phyloP scores from a whole-genome alignment of 2,888 invertebrate species.

The Chymomyza fuscimana region DNA sequence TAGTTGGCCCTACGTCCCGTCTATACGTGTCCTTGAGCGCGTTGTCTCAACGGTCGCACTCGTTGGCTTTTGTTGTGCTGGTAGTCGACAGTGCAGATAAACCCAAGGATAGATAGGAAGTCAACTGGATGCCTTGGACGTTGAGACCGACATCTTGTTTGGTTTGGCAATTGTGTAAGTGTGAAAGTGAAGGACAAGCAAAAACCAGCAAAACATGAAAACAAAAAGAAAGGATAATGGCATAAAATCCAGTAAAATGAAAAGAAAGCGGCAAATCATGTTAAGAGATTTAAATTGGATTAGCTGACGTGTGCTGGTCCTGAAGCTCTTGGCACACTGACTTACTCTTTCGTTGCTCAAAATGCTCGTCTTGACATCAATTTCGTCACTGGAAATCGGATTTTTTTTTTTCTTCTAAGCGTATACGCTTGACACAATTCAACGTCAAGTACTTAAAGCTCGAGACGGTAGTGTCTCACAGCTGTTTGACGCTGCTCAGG shows the following conservation, averaged over 20 bases:
- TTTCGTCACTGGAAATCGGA: constrained; percentile 54
- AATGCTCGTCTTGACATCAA: constrained; percentile 66
- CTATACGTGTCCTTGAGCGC: constrained; percentile 52
- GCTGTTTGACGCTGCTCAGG: constrained; percentile 55
- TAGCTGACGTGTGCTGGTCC: constrained; percentile 57
- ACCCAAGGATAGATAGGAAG: constrained; percentile 61
- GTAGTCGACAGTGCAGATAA: constrained; percentile 47
- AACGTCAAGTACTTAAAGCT: constrained; percentile 51
- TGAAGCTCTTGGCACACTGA: constrained; percentile 18
- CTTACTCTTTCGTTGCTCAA: constrained; percentile 12
- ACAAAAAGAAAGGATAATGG: constrained; percentile 64
- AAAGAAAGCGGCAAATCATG: constrained; percentile 76
- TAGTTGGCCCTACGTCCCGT: constrained; percentile 45
- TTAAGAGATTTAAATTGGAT: constrained; percentile 77
- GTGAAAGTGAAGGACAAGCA: constrained; percentile 5
- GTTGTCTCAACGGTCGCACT: constrained; percentile 15
- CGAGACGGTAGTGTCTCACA: constrained; percentile 38
- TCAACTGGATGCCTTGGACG: constrained; percentile 54
- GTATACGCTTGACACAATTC: constrained; percentile 70
- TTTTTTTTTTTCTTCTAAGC: constrained; percentile 35
- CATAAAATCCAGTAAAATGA: constrained; percentile 72
- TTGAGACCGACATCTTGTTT: constrained; percentile 34
- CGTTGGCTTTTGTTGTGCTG: background rate
- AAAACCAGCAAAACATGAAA: constrained; percentile 17
- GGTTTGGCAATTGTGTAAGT: constrained; percentile 51